Conservation (phyloP, 2,888 invertebrate genomes). For the Muscina levida region DNA sequence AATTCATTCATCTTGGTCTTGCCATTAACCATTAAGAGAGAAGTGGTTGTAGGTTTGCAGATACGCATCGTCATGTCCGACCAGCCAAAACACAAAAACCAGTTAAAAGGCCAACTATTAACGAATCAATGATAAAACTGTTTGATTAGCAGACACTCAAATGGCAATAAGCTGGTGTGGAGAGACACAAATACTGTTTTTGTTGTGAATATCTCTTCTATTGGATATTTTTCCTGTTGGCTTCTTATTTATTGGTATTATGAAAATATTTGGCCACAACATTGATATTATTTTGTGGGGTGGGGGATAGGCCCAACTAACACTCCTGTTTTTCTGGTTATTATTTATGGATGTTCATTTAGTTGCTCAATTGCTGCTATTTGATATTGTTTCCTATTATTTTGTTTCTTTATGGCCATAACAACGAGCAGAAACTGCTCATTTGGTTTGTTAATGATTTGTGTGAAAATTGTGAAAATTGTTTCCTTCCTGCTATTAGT, state of each 20-base stretch:
- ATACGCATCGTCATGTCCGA: not conserved
- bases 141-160: slow-evolving; percentile 14
- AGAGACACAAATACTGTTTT: not conserved
- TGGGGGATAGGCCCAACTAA: slow-evolving; percentile 10
- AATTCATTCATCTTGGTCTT: not conserved
- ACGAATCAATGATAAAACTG: slow-evolving; percentile 1
- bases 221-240: not conserved
- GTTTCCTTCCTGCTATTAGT: slow-evolving; percentile 46
- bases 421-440: slow-evolving; percentile 4
- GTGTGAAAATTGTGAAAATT: slow-evolving; percentile 29
- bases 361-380: not conserved
- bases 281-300: not conserved
- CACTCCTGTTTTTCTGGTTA: slow-evolving; percentile 30
- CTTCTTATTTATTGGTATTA: not conserved
- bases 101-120: not conserved
- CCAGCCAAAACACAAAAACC: not conserved
- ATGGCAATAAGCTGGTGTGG: not conserved
- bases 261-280: slow-evolving; percentile 9
- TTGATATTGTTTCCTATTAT: slow-evolving; percentile 18
- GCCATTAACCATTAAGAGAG: not conserved
- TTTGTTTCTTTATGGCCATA: slow-evolving; percentile 30
- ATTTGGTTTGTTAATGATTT: slow-evolving; percentile 1
- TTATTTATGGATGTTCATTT: not conserved
- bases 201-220: not conserved
- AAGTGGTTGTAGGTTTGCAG: not conserved